Conservation (phyloP, 2,888 invertebrate species). For the Lysandra coridon region DNA sequence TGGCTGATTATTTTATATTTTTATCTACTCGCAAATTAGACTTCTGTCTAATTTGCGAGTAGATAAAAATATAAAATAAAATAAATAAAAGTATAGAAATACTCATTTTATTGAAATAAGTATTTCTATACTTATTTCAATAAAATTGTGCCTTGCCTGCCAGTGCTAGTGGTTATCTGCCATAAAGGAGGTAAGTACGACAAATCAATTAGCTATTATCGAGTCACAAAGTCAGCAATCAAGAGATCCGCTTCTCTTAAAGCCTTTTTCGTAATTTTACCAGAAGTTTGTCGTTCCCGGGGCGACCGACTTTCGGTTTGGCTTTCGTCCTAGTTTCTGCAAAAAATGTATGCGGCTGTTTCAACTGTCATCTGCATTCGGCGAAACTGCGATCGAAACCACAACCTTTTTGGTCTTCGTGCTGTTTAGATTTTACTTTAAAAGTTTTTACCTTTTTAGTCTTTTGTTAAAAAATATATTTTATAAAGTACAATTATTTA, state of each 20-base stretch:
- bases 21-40: no score
- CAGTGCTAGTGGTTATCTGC: no score
- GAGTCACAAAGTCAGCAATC: no score
- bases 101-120: no score
- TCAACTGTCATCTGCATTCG: constrained; percentile 8
- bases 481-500: not conserved
- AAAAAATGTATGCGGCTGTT: constrained; percentile 13
- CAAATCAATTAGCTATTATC: not conserved
- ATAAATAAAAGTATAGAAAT: no score
- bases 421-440: not conserved
- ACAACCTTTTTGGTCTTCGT: not conserved
- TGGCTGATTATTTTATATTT: no score
- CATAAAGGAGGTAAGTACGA: not conserved
- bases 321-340: constrained; percentile 14
- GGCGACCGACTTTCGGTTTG: not conserved
- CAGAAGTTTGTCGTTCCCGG: not conserved
- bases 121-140: no score
- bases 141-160: no score
- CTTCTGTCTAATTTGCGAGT: no score
- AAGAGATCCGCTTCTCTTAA: no score
- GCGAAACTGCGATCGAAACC: not conserved
- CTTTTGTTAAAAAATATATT: not conserved
- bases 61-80: no score
- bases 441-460: not conserved
- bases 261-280: not conserved